Evolutionary conservation across 1,140 invertebrate genomes (phyloP).

Genomic region (Nebria ingens): DNA sequence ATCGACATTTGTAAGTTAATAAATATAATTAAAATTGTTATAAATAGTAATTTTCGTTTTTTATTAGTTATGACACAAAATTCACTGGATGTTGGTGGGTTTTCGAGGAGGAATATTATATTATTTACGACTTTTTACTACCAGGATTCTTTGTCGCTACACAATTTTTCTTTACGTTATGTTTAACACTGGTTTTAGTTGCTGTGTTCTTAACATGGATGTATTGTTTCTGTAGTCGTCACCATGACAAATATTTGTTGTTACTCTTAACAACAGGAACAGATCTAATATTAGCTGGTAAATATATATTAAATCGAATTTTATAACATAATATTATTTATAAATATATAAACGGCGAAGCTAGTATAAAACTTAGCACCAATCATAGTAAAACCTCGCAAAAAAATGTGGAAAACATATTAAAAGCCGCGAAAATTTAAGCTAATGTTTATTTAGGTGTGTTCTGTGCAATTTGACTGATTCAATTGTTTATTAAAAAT

Average conservation of each 20-base stretch:
- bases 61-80: conserved; percentile 50
- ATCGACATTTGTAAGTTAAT: conserved; percentile 51
- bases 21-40: not conserved
- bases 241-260: conserved; percentile 66
- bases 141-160: conserved; percentile 86
- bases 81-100: conserved; percentile 86
- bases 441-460: no score
- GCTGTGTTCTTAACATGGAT: conserved; percentile 58
- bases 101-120: conserved; percentile 87
- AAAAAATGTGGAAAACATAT: no score
- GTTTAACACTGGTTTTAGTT: conserved; percentile 65
- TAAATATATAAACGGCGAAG: no score
- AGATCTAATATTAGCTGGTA: conserved; percentile 51
- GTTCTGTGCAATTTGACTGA: no score
- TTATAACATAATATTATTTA: no score
- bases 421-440: no score
- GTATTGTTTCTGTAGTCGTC: conserved; percentile 64
- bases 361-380: no score
- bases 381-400: no score
- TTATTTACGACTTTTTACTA: conserved; percentile 70
- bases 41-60: not conserved
- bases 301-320: conserved; percentile 15
- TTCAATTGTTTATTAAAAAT: no score
- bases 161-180: conserved; percentile 84
- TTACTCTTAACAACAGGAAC: conserved; percentile 61